Percentiles rank a stretch among this genome's conserved stretches.
These are phyloP conservation scores for Pinna nobilis DNA, from an alignment of 1,140 invertebrate species.

Conservation along the genomic window DNA sequence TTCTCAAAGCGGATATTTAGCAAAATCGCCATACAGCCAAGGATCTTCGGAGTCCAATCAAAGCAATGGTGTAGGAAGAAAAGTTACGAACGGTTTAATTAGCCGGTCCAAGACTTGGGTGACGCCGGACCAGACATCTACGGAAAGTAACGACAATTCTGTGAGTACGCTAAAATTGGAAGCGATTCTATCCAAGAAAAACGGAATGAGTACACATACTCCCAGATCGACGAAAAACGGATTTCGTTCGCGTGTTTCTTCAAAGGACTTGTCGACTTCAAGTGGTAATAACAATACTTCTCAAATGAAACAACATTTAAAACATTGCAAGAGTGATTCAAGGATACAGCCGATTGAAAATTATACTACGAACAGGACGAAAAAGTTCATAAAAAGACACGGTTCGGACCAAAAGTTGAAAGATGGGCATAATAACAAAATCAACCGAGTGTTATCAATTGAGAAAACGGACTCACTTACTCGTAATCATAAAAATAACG, in stretches of 20 bases:
- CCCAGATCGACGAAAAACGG: slow-evolving; percentile 21
- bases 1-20: slow-evolving; percentile 17
- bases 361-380: slow-evolving; percentile 25
- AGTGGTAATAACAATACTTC: slow-evolving; percentile 44
- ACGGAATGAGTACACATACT: slow-evolving; percentile 23
- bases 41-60: slow-evolving; percentile 30
- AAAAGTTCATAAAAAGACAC: slow-evolving; percentile 24
- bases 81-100: slow-evolving; percentile 1
- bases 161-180: slow-evolving; percentile 36
- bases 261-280: slow-evolving; percentile 30
- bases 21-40: slow-evolving; percentile 22
- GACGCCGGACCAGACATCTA: slow-evolving; percentile 32
- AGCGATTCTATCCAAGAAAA: slow-evolving; percentile 34
- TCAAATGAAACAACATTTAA: slow-evolving; percentile 7
- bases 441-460: slow-evolving; percentile 35
- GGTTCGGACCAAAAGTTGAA: slow-evolving; percentile 14
- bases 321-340: slow-evolving; percentile 41
- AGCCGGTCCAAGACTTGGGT: slow-evolving; percentile 36
- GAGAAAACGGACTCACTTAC: slow-evolving; percentile 37
- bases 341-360: slow-evolving; percentile 32
- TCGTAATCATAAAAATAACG: slow-evolving; percentile 15
- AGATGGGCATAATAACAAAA: slow-evolving; percentile 17
- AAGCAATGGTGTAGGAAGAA: neutral
- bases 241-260: slow-evolving; percentile 16
- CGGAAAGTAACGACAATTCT: slow-evolving; percentile 11